These are phyloP conservation scores for Harpegnathos saltator DNA, from an alignment of 1,140 invertebrate genomes.

Conservation along the genomic window DNA sequence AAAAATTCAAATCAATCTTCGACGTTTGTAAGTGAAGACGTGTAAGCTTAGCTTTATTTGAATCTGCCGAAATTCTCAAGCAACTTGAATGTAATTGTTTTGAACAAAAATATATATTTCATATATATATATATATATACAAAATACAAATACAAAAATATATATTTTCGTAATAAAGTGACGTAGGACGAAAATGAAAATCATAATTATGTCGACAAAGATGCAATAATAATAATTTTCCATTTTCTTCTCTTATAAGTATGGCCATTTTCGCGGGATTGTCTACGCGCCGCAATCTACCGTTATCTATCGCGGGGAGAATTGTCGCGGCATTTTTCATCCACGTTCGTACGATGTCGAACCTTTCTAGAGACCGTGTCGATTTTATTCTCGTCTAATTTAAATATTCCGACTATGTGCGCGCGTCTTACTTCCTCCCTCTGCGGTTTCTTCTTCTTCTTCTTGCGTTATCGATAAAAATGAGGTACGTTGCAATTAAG, in stretches of 20 bases:
- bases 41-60: background rate
- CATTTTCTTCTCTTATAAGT: background rate
- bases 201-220: too few species aligned
- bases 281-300: background rate
- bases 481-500: conserved; percentile 10
- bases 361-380: background rate
- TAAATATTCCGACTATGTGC: conserved; percentile 15
- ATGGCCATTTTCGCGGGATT: background rate
- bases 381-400: conserved; percentile 20
- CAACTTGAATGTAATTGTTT: background rate
- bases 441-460: background rate
- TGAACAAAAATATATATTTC: too few species aligned
- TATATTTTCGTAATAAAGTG: too few species aligned
- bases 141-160: too few species aligned
- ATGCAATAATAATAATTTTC: background rate
- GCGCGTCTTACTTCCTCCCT: background rate
- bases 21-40: background rate
- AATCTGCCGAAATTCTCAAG: background rate
- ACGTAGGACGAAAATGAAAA: background rate
- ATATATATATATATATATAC: too few species aligned
- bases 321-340: conserved; percentile 7
- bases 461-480: background rate
- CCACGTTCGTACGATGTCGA: background rate
- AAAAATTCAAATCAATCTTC: conserved; percentile 43
- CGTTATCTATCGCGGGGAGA: background rate